Conservation (phyloP, 2,113 vertebrate genomes). For the Tragelaphus strepsiceros region DNA sequence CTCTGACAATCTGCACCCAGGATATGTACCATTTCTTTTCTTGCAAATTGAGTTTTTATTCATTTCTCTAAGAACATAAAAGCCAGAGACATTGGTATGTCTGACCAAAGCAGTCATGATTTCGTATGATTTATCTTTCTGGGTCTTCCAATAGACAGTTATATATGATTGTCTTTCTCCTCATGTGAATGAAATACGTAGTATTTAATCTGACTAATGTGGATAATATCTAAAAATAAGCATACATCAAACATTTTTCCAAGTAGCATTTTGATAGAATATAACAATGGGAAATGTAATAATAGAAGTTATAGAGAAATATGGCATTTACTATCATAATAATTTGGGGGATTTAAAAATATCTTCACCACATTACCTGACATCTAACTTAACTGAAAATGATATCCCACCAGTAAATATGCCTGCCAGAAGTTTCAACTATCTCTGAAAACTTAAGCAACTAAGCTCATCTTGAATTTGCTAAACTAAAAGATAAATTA, state of each 20-base stretch:
- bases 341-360: background rate
- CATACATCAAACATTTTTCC: background rate
- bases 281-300: background rate
- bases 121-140: background rate
- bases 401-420: background rate
- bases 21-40: background rate
- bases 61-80: slow-evolving; percentile 24
- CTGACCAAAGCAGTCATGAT: slow-evolving; percentile 23
- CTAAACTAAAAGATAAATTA: background rate
- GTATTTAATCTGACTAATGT: background rate
- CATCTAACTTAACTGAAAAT: background rate
- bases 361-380: too few species aligned
- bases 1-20: background rate
- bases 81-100: background rate
- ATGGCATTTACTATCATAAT: background rate
- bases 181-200: background rate
- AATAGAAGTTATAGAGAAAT: background rate
- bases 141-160: background rate
- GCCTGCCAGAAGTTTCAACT: background rate
- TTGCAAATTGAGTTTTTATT: slow-evolving; percentile 23
- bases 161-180: background rate
- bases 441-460: background rate
- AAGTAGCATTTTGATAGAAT: background rate
- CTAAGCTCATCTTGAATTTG: background rate
- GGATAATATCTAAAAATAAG: background rate